A percentile compares a stretch with the other conserved stretches of the same genome.
Conservation (phyloP, 2,888 invertebrate genomes). For the Epirrita christyi region DNA sequence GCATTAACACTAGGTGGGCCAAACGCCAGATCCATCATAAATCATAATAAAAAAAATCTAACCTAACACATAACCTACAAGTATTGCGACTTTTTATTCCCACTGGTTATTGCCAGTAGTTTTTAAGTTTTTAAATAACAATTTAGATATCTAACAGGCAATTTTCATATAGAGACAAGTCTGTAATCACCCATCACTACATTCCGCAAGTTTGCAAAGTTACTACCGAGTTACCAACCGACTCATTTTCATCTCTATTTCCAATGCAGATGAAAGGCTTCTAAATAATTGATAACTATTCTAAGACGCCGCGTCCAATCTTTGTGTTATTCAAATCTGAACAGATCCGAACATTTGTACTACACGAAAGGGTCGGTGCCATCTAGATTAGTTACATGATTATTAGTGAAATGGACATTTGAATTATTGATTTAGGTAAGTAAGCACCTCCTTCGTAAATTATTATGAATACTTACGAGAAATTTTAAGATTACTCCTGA, state of each 20-base stretch:
- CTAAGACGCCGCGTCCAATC: constrained; percentile 55
- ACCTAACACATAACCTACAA: no score
- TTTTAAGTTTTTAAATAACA: no score
- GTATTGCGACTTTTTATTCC: no score
- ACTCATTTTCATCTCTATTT: constrained; percentile 35
- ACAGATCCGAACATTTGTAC: constrained; percentile 57
- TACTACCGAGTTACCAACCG: constrained; percentile 40
- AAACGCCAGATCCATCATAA: no score
- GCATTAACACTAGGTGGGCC: no score
- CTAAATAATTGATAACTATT: constrained; percentile 71
- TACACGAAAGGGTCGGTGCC: constrained; percentile 49
- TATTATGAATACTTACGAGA: no score
- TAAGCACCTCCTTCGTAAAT: no score
- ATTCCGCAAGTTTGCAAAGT: constrained; percentile 35
- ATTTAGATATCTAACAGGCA: no score
- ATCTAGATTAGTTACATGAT: constrained; percentile 31
- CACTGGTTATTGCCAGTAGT: no score
- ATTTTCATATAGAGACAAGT: neutral
- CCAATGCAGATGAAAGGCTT: constrained; percentile 60
- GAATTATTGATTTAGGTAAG: constrained; percentile 3
- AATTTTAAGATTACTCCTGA: no score
- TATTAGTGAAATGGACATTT: constrained; percentile 32
- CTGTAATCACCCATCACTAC: neutral
- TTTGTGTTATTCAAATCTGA: constrained; percentile 66
- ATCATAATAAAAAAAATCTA: no score